Evolutionary conservation across 2,888 invertebrate species (phyloP).

Genomic region (Acronicta leporina): DNA sequence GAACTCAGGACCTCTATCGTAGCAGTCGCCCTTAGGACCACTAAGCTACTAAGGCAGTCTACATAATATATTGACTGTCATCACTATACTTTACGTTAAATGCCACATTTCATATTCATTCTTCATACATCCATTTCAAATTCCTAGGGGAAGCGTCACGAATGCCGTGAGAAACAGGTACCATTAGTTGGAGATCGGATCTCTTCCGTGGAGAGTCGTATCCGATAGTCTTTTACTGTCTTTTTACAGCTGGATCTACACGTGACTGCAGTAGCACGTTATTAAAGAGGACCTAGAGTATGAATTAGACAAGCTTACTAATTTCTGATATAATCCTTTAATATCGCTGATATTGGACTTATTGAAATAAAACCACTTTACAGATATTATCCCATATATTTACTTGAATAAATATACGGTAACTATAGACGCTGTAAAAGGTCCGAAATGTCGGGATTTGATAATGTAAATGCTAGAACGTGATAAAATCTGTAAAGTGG

Average conservation of each 20-base stretch:
- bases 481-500: no score
- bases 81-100: no score
- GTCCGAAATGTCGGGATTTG: no score
- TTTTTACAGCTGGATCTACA: slow-evolving; percentile 64
- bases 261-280: slow-evolving; percentile 61
- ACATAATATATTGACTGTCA: no score
- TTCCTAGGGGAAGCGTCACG: slow-evolving; percentile 10
- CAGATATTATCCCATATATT: no score
- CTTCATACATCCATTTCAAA: slow-evolving; percentile 9
- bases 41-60: no score
- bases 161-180: slow-evolving; percentile 25
- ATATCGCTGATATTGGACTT: background rate
- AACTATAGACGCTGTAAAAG: no score
- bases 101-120: slow-evolving; percentile 2
- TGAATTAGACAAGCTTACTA: slow-evolving; percentile 6
- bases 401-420: no score
- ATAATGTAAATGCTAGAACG: no score
- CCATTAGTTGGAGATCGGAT: slow-evolving; percentile 38
- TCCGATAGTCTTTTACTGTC: slow-evolving; percentile 62
- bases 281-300: slow-evolving; percentile 35
- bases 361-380: no score
- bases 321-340: background rate
- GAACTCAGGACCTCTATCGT: no score
- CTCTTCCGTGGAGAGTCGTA: slow-evolving; percentile 38
- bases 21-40: no score